A percentile compares a stretch with the other conserved stretches of the same genome.
phyloP scores from a whole-genome alignment of 2,797 vertebrate genomes.

The Phalloptychus januarius region DNA sequence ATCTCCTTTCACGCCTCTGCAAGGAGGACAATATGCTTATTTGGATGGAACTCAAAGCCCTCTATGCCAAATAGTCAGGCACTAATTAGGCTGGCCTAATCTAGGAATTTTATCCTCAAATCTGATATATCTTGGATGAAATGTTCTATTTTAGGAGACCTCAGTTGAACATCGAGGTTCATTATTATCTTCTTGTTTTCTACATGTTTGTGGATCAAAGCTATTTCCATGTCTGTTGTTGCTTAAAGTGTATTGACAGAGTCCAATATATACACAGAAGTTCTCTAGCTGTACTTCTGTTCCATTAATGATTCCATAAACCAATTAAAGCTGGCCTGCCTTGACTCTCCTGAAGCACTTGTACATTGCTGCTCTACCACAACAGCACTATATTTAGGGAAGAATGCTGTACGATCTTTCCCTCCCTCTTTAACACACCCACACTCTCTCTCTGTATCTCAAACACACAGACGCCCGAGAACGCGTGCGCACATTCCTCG shows the following conservation, averaged over 20 bases:
- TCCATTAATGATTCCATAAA: slow-evolving; percentile 72
- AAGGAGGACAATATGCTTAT: slow-evolving; percentile 75
- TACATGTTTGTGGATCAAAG: slow-evolving; percentile 80
- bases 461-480: slow-evolving; percentile 15
- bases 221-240: slow-evolving; percentile 71
- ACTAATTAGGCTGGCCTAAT: slow-evolving; percentile 78
- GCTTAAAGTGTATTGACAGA: slow-evolving; percentile 71
- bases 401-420: slow-evolving; percentile 47
- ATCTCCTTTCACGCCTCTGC: slow-evolving; percentile 49
- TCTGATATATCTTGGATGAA: slow-evolving; percentile 72
- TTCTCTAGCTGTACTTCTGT: slow-evolving; percentile 49
- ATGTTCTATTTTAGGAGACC: slow-evolving; percentile 75
- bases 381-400: slow-evolving; percentile 72
- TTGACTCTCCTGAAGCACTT: slow-evolving; percentile 61
- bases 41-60: slow-evolving; percentile 67
- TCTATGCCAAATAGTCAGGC: slow-evolving; percentile 65
- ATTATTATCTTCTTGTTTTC: slow-evolving; percentile 77
- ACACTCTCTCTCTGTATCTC: slow-evolving; percentile 16
- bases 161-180: slow-evolving; percentile 70
- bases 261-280: slow-evolving; percentile 52
- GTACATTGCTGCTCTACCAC: slow-evolving; percentile 45
- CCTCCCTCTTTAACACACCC: slow-evolving; percentile 19
- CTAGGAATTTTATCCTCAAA: slow-evolving; percentile 71
- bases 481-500: slow-evolving; percentile 40
- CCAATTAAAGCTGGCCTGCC: slow-evolving; percentile 71